phyloP scores from a whole-genome alignment of 1,140 invertebrate genomes.

The Bombus waltoni region DNA sequence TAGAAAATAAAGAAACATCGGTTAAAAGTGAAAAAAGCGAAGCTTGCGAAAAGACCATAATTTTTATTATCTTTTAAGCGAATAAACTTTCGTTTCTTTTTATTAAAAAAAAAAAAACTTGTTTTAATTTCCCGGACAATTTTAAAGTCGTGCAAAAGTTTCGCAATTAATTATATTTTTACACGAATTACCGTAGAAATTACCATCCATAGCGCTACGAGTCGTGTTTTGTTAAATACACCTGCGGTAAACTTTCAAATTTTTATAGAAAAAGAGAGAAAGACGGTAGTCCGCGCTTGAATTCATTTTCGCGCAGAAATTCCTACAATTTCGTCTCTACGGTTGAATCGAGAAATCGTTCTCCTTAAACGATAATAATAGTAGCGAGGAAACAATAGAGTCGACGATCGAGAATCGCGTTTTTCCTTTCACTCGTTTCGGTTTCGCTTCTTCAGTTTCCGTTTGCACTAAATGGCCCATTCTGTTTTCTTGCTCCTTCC shows the following conservation, averaged over 20 bases:
- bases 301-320: not conserved
- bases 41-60: too few relatives aligned
- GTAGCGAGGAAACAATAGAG: slow-evolving; percentile 6
- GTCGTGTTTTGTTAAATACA: not conserved
- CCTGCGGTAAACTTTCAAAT: not conserved
- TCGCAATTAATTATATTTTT: too few relatives aligned
- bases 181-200: too few relatives aligned
- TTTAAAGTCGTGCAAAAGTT: too few relatives aligned
- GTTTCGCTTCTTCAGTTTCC: not conserved
- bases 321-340: not conserved
- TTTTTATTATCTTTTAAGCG: too few relatives aligned
- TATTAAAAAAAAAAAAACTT: too few relatives aligned
- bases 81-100: too few relatives aligned
- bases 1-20: too few relatives aligned
- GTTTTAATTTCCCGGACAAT: too few relatives aligned
- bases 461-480: not conserved
- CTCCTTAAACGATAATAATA: not conserved
- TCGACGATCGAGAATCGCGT: slow-evolving; percentile 8
- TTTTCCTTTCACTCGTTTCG: slow-evolving; percentile 28
- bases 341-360: not conserved
- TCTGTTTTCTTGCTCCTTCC: not conserved
- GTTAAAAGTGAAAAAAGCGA: not conserved
- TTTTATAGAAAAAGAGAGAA: not conserved
- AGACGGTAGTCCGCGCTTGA: not conserved
- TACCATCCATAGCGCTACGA: too few relatives aligned